These are phyloP conservation scores for Pachycephus smyrnensis DNA, from an alignment of 2,888 invertebrate genomes.

Conservation along the genomic window DNA sequence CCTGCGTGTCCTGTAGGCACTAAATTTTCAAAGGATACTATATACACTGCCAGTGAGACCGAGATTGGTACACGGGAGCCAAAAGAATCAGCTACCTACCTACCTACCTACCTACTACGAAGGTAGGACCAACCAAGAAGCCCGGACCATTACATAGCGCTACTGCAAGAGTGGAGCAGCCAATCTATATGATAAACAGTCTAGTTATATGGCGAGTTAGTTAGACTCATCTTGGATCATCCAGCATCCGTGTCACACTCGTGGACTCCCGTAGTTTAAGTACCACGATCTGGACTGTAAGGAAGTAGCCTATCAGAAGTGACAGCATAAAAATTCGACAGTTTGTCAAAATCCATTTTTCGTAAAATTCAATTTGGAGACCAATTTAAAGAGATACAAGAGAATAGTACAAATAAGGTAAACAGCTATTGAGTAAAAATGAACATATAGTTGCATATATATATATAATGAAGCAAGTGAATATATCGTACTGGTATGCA, in stretches of 20 bases:
- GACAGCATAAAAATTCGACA: neutral
- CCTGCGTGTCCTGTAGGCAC: neutral
- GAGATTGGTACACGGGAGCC: slow-evolving; percentile 1
- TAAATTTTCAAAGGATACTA: neutral
- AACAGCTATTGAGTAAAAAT: neutral
- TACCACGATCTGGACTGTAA: neutral
- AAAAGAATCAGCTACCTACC: neutral
- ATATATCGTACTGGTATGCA: neutral
- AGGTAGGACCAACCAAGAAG: slow-evolving; percentile 10
- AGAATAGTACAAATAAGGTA: neutral
- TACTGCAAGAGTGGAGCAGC: slow-evolving; percentile 32
- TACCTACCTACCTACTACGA: neutral
- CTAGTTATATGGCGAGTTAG: slow-evolving; percentile 40
- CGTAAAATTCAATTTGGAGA: neutral
- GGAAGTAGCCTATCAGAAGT: neutral
- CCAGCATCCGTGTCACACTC: slow-evolving; percentile 42
- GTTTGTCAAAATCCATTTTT: neutral
- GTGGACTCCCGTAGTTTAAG: neutral
- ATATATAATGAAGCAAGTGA: no score
- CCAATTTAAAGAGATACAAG: neutral
- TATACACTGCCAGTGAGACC: neutral
- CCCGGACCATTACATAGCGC: neutral
- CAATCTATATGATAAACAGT: slow-evolving; percentile 65
- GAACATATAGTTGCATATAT: no score
- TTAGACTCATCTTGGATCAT: slow-evolving; percentile 8